Evolutionary conservation across 1,140 invertebrate genomes (phyloP).

Genomic region (Aphelenchoides avenae): DNA sequence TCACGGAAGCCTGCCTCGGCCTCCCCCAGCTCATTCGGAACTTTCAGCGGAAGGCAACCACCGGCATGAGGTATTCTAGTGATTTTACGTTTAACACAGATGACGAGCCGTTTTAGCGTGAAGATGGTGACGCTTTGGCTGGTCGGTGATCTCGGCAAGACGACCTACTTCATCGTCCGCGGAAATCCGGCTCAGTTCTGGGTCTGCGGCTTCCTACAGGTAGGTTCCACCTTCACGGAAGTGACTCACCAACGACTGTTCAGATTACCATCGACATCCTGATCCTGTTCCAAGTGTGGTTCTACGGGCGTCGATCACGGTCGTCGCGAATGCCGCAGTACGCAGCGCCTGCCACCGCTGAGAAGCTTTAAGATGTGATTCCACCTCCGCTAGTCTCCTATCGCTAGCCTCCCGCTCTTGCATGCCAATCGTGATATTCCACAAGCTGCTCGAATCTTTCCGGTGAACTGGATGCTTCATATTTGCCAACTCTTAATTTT

Average conservation of each 20-base stretch:
- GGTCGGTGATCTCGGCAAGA: slow-evolving; percentile 86
- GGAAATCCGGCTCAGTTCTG: slow-evolving; percentile 88
- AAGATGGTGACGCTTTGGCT: slow-evolving; percentile 96
- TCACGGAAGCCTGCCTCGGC: slow-evolving; percentile 92
- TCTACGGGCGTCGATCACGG: slow-evolving; percentile 62
- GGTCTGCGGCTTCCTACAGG: slow-evolving; percentile 88
- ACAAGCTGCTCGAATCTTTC: too few relatives aligned
- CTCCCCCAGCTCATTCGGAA: slow-evolving; percentile 86
- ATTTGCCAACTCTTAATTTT: too few relatives aligned
- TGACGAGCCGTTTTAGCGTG: slow-evolving; percentile 61
- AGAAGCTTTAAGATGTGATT: too few relatives aligned
- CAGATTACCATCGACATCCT: slow-evolving; percentile 72
- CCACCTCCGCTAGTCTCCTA: too few relatives aligned
- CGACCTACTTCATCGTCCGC: slow-evolving; percentile 84
- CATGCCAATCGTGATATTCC: too few relatives aligned
- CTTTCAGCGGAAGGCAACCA: slow-evolving; percentile 79
- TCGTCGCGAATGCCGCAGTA: too few relatives aligned
- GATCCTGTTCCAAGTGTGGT: slow-evolving; percentile 74
- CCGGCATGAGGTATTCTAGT: slow-evolving; percentile 84
- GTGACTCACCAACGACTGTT: slow-evolving; percentile 15
- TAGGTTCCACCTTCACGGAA: slow-evolving; percentile 34
- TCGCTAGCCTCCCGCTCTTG: too few relatives aligned
- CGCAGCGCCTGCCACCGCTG: too few relatives aligned
- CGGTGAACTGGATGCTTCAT: too few relatives aligned
- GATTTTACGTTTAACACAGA: slow-evolving; percentile 1